phyloP scores from a whole-genome alignment of 1,140 invertebrate species.

The Ooceraea biroi region DNA sequence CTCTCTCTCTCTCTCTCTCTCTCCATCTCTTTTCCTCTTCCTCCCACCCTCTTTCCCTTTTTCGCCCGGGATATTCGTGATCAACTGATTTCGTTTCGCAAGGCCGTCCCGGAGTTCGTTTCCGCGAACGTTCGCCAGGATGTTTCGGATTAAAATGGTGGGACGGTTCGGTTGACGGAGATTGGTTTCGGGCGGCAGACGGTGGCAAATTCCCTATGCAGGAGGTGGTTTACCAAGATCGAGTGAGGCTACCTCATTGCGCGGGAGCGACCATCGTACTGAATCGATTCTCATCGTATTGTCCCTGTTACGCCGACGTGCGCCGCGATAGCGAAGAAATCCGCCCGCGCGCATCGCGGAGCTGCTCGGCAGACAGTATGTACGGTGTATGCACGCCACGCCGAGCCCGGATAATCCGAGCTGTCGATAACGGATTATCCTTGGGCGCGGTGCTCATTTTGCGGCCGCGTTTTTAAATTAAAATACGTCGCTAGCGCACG shows the following conservation, averaged over 20 bases:
- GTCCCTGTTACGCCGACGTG: conserved; percentile 61
- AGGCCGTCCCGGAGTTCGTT: conserved; percentile 49
- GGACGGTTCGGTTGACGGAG: conserved; percentile 44
- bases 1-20: background rate
- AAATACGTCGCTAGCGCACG: conserved; percentile 33
- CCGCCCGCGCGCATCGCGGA: background rate
- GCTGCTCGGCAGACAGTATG: background rate
- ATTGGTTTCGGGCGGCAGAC: conserved; percentile 61
- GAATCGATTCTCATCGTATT: conserved; percentile 67
- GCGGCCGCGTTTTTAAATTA: conserved; percentile 24
- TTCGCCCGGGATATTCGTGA: conserved; percentile 2
- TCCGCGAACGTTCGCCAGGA: conserved; percentile 63
- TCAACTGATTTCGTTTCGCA: conserved; percentile 50
- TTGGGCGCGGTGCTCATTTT: background rate
- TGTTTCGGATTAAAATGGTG: conserved; percentile 66
- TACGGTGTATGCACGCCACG: background rate
- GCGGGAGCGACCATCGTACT: conserved; percentile 45
- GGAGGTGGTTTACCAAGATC: conserved; percentile 52
- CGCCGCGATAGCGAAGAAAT: conserved; percentile 47
- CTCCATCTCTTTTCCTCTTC: background rate
- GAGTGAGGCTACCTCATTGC: conserved; percentile 54
- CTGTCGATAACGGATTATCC: conserved; percentile 50
- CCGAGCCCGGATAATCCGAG: conserved; percentile 19
- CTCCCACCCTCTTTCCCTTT: background rate
- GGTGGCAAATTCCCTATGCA: conserved; percentile 61